Base-by-base conservation (phyloP, 2,113 vertebrate species). In the Sinocyclocheilus rhinocerous region DNA sequence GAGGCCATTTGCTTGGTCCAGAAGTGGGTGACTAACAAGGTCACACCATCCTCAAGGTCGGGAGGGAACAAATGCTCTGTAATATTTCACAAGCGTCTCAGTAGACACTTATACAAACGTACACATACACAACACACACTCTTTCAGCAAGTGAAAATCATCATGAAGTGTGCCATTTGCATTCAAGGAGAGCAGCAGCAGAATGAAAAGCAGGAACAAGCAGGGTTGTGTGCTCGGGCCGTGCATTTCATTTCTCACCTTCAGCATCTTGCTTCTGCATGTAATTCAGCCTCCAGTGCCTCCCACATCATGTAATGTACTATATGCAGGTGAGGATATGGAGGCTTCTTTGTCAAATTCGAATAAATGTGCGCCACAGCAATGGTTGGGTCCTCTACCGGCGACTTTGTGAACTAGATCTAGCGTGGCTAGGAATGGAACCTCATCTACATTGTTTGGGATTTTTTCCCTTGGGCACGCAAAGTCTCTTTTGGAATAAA, bases 11-110 rank as follows among this genome's bases (percentile, higher is more conserved):
- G 79, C 88, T 87, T 88, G 87, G 89, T 89, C 86, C 77, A 73
- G 48, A 79, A 86, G 76, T 87, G 84, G 81, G 69, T 69, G 52
- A 73, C 88, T 92, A 89, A 93, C 90, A 93, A 89, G 89, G 88
- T 89, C 89, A 89, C 88, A 87, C 77, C 76, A 76, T 84, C 76
- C 59, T 67, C 90, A 91, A 89, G 88, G 86, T 91, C 83, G 29
- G 81, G 33, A 82, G 85, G 69, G 79, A 55, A 87, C 85, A 72
- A 84, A 33, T 73, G 73, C 81, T 72, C 48, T 57, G 57, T 84
- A 85, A 85, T 90, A 88, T 85, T 89, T 90, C 45, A 87, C 24
- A 65, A 76, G 75, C 52, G 55, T 10, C 3, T 81, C 48, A 67
- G 22, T 48, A 61, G 73, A 57, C 80, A 77, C 55, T 59, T 26